Evolutionary conservation across 2,888 invertebrate genomes (phyloP).

Genomic region (Eupithecia vulgata): DNA sequence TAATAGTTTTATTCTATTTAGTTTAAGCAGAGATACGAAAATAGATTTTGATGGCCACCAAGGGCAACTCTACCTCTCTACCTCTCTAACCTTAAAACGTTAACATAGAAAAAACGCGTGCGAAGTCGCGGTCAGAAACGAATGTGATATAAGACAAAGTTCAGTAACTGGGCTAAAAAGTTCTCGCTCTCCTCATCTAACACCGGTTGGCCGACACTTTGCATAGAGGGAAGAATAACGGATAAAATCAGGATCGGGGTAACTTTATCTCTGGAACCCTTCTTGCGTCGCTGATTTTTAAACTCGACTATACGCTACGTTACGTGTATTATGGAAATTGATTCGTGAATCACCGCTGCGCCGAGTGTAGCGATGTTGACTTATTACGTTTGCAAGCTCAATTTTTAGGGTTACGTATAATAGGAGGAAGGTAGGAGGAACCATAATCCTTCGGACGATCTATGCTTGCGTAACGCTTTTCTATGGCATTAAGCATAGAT

Average conservation of each 20-base stretch:
- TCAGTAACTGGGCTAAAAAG: background rate
- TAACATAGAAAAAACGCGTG: no score
- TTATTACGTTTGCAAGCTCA: slow-evolving; percentile 51
- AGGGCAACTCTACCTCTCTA: no score
- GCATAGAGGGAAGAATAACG: slow-evolving; percentile 58
- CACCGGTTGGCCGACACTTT: slow-evolving; percentile 59
- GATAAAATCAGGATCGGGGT: slow-evolving; percentile 64
- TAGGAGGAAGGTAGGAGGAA: background rate
- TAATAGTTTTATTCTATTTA: no score
- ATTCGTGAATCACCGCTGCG: slow-evolving; percentile 58
- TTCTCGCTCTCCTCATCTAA: slow-evolving; percentile 12
- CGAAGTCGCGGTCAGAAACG: no score
- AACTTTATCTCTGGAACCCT: slow-evolving; percentile 65
- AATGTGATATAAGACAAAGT: background rate
- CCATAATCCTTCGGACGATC: background rate
- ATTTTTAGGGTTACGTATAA: slow-evolving; percentile 25
- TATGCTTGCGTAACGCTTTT: no score
- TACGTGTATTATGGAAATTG: slow-evolving; percentile 65
- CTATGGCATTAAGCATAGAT: no score
- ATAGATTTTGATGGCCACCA: no score
- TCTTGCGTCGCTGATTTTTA: slow-evolving; percentile 67
- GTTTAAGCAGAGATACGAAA: no score
- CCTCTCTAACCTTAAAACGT: no score
- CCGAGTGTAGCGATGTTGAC: slow-evolving; percentile 44
- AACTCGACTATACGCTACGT: slow-evolving; percentile 64